Evolutionary conservation across 2,888 invertebrate species (phyloP), one percentile per base, ranked within the genome.

Genomic region (Unio pictorum): DNA sequence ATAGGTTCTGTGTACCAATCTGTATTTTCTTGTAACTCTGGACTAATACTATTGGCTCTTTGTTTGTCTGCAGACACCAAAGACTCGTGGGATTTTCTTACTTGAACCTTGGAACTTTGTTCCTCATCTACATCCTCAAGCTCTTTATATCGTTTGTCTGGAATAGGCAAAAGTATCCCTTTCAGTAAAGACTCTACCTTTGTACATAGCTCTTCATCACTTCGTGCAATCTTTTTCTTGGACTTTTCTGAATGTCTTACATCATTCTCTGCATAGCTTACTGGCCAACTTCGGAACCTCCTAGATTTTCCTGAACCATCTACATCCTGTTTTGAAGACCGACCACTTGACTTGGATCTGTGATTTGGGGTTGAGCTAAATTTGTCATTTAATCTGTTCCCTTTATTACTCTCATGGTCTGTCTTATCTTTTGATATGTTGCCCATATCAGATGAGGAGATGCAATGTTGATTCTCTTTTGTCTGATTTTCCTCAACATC

Each of bases 1-100:
- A 85, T 74, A 4, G 86, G 85, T 67, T 83, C 78, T 28, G 84
- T 84, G 72, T 86, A 86, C 86, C 86, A 86, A 26, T 79, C 75
- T 60, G 82, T 79, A 68, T 86, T 82, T 69, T 86, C 86, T 30
- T 79, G 78, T 4, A 83, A 74, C 63, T 83, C 84, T 18, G 82
- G 83, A 68, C 81, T 83, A 6, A 81, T 72, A 67, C 72, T 73
- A 28, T 74, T 73, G 28, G 73, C 76, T 63, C 74, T 61, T 18
- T 69, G 59, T 67, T 67, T 67, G 34, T 69, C 61, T 56, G 69
- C 59, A 8, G 60, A 28, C 28, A 28, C n/a, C 60, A 20, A 3
- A 17, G 60, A 23, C 15, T 45, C 45, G 0, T 15, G 11, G 11
- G 45, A 45, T 45, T 45, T 45, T 45, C 45, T 45, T 45, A 45